phyloP scores from a whole-genome alignment of 2,888 invertebrate species.

The Lepidocyrtoides sp. region DNA sequence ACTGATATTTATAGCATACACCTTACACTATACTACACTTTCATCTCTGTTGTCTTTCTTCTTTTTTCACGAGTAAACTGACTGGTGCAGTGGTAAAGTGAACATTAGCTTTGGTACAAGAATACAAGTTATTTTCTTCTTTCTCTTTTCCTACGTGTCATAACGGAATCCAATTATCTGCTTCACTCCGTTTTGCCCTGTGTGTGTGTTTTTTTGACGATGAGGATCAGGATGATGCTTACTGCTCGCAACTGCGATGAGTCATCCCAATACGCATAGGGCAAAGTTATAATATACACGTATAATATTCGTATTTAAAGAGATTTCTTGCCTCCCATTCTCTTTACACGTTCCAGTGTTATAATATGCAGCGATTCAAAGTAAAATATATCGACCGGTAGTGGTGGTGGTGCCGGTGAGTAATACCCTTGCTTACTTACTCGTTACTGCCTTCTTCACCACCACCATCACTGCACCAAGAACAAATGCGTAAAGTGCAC shows the following conservation, averaged over 20 bases:
- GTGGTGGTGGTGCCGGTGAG: no score
- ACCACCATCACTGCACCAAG: background rate
- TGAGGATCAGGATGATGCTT: slow-evolving; percentile 4
- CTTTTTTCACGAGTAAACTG: background rate
- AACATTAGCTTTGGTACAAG: slow-evolving; percentile 10
- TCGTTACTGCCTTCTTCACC: no score
- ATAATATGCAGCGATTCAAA: background rate
- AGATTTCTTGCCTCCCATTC: background rate
- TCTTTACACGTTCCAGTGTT: background rate
- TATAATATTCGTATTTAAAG: background rate
- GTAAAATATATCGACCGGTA: slow-evolving; percentile 30
- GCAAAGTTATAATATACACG: background rate
- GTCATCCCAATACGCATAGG: slow-evolving; percentile 67
- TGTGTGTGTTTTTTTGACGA: background rate
- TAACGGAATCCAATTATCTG: slow-evolving; percentile 83
- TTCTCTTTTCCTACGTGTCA: slow-evolving; percentile 76
- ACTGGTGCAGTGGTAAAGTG: background rate
- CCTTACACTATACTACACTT: no score
- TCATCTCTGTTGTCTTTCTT: no score
- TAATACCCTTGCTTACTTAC: slow-evolving; percentile 20
- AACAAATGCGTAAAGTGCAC: slow-evolving; percentile 50
- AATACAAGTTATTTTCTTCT: slow-evolving; percentile 2
- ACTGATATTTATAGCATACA: slow-evolving; percentile 62
- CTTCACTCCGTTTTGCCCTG: slow-evolving; percentile 37
- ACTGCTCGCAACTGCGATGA: slow-evolving; percentile 59